These are phyloP conservation scores for Netelia melanura DNA, from an alignment of 2,888 invertebrate species.

Conservation along the genomic window DNA sequence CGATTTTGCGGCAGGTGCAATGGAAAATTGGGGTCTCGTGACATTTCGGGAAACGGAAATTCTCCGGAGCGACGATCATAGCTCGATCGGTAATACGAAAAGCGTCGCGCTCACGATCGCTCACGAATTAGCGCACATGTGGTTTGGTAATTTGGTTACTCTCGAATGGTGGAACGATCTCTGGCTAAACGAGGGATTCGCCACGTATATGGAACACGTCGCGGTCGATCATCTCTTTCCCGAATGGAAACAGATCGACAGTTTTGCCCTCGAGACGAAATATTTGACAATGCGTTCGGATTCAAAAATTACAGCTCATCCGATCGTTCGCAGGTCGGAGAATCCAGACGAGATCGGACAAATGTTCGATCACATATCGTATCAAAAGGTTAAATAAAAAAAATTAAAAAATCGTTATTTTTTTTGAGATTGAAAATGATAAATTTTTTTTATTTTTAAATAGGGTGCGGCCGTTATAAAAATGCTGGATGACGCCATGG, in stretches of 20 bases:
- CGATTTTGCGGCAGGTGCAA: constrained; percentile 93
- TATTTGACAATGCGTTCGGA: constrained; percentile 72
- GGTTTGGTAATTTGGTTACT: constrained; percentile 91
- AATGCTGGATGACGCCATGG: constrained; percentile 72
- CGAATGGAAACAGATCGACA: constrained; percentile 72
- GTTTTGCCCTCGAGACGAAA: constrained; percentile 71
- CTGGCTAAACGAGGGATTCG: constrained; percentile 92
- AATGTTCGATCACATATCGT: constrained; percentile 74
- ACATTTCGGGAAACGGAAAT: constrained; percentile 84
- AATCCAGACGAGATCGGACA: constrained; percentile 70
- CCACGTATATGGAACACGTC: constrained; percentile 86
- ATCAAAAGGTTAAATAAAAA: constrained; percentile 69
- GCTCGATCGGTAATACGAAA: constrained; percentile 86
- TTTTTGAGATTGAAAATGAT: neutral
- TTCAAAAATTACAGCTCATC: constrained; percentile 65
- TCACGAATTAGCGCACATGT: constrained; percentile 92
- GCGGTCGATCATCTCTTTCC: constrained; percentile 72
- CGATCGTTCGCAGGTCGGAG: constrained; percentile 66
- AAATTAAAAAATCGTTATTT: neutral
- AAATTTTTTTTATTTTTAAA: neutral
- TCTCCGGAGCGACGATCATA: constrained; percentile 83
- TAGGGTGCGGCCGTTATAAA: constrained; percentile 73
- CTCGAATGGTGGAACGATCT: constrained; percentile 90
- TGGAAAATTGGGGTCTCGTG: constrained; percentile 97
- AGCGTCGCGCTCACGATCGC: constrained; percentile 85